Base-by-base conservation (phyloP, 2,797 vertebrate genomes). In the Lutjanus argentimaculatus region DNA sequence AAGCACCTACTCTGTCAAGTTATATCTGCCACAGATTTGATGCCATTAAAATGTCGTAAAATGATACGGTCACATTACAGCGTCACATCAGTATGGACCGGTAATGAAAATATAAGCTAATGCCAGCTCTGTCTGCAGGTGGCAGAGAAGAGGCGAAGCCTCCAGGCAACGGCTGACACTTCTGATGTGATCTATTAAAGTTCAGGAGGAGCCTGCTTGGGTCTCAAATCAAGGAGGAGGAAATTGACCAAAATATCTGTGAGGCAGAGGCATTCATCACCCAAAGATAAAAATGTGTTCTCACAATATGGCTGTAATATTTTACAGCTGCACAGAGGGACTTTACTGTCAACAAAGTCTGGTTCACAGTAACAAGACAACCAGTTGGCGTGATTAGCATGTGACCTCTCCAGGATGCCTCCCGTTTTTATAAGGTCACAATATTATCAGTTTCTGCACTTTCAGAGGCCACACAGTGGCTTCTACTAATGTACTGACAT, bases 241-340 rank as follows among this genome's bases (percentile, higher is more conserved):
- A 94, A 92, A 93, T 85, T 93, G 90, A 90, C 87, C 86, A 82
- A 90, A 91, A 93, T 91, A 91, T 95, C 89, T 87, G 79, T 80
- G 77, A 93, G 90, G 82, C 91, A 87, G 79, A 89, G 72, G 78
- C 85, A 92, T 93, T 92, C 84, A 92, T 94, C 92, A 93, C 82
- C 82, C 53, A 13, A 64, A 92, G 90, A 94, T 91, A 90, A 94
- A 94, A 95, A 94, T 80, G 76, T 90, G 83, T 89, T 88, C 88
- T 83, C 87, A 82, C 83, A 74, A 86, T 88, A 82, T 80, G 84
- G 85, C 84, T 69, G 85, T 88, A 85, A 88, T 82, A 79, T 89
- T 94, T 93, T 87, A 94, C 85, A 75, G 74, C 80, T 78, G 67
- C 59, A 64, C 70, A 57, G 66, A 63, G 70, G 53, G 67, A 14